phyloP scores from a whole-genome alignment of 35 echinoderm and acorn worm genomes.

The Apostichopus parvimensis region DNA sequence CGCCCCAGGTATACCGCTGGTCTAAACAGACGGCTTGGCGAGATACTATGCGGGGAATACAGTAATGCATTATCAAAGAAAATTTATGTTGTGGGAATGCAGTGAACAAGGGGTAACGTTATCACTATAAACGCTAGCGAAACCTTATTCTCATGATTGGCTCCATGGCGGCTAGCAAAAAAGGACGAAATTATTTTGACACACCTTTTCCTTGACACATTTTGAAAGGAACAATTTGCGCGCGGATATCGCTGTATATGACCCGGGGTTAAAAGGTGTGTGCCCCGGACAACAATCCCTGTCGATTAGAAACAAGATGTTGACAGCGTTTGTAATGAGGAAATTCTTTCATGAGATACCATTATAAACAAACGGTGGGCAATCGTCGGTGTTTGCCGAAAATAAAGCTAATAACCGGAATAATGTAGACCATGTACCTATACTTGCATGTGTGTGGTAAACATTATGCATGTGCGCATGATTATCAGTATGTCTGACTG shows the following conservation, averaged over 20 bases:
- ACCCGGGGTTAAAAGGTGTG: conserved; percentile 10
- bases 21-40: conserved; percentile 22
- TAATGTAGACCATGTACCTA: too few species aligned
- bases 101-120: background rate
- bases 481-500: too few species aligned
- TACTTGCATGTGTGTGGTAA: too few species aligned
- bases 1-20: conserved; percentile 16
- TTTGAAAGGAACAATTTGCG: conserved; percentile 1
- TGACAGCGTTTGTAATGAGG: conserved; percentile 20
- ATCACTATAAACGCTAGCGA: conserved; percentile 1
- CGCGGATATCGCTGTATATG: background rate
- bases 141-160: background rate
- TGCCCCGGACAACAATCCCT: conserved; percentile 24
- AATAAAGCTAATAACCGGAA: too few species aligned
- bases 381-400: too few species aligned
- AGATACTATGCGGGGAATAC: conserved; percentile 25
- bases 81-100: conserved; percentile 27
- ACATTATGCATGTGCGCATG: too few species aligned
- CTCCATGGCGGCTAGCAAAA: background rate
- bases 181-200: background rate
- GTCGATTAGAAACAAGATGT: conserved; percentile 7
- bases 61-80: background rate
- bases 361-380: too few species aligned
- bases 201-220: conserved; percentile 22
- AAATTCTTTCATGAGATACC: background rate